Evolutionary conservation across 1,140 invertebrate genomes (phyloP).

Genomic region (Antheraea mylitta): DNA sequence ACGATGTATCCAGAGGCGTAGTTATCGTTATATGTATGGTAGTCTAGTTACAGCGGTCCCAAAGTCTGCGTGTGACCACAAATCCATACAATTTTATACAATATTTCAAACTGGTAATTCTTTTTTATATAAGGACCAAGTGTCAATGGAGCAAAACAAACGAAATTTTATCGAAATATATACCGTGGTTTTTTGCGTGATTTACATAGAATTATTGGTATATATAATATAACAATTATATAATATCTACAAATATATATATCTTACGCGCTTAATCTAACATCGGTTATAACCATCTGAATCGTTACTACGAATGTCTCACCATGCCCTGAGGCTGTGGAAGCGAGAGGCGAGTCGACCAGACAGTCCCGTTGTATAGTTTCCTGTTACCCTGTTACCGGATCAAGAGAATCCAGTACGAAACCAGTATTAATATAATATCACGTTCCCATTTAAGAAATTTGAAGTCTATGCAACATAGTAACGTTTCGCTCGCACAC

Average conservation of each 20-base stretch:
- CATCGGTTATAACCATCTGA: background rate
- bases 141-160: too few relatives aligned
- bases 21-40: too few relatives aligned
- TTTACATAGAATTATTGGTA: too few relatives aligned
- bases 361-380: background rate
- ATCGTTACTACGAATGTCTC: background rate
- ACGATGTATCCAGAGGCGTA: too few relatives aligned
- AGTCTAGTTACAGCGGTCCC: too few relatives aligned
- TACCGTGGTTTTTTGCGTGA: too few relatives aligned
- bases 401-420: background rate
- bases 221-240: too few relatives aligned
- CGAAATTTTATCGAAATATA: too few relatives aligned
- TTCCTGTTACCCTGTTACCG: background rate
- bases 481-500: background rate
- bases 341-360: background rate
- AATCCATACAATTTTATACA: too few relatives aligned
- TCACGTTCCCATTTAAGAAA: background rate
- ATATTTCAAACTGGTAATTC: too few relatives aligned
- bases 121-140: too few relatives aligned
- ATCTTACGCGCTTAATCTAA: background rate
- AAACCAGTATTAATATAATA: background rate
- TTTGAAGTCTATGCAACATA: background rate
- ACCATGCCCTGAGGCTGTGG: background rate
- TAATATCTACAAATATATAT: background rate
- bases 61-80: too few relatives aligned